phyloP scores from a whole-genome alignment of 2,113 vertebrate species.

The Mus pahari region DNA sequence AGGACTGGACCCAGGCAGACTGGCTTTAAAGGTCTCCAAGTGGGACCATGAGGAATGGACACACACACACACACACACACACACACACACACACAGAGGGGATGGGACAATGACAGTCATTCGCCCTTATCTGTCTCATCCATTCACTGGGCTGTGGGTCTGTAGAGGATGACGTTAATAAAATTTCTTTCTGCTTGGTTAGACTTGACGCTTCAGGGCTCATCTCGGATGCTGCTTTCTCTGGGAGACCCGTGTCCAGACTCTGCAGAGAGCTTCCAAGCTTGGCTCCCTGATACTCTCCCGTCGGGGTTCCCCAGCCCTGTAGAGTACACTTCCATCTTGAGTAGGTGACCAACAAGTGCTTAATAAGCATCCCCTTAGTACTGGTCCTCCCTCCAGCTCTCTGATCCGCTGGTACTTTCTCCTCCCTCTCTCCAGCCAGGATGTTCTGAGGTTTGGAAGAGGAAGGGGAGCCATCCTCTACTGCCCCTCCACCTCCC shows the following conservation, averaged over 20 bases:
- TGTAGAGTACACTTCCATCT: not conserved
- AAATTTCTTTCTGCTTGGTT: not conserved
- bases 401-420: not conserved
- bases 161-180: not conserved
- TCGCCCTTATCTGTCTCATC: not conserved
- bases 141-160: not conserved
- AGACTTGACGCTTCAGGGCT: not conserved
- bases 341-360: not conserved
- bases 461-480: not conserved
- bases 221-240: not conserved
- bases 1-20: not conserved
- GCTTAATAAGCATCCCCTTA: not conserved
- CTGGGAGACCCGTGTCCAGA: conserved; percentile 36
- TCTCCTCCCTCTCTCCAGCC: not conserved
- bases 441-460: not conserved
- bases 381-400: not conserved
- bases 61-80: not conserved
- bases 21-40: not conserved
- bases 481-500: not conserved
- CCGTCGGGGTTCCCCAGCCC: not conserved
- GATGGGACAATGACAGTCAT: not conserved
- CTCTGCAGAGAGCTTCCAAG: not conserved
- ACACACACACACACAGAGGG: not conserved
- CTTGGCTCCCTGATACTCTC: not conserved
- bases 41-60: not conserved